Base-by-base conservation (phyloP, 2,113 vertebrate genomes). In the Nothocercus nigrocapillus region DNA sequence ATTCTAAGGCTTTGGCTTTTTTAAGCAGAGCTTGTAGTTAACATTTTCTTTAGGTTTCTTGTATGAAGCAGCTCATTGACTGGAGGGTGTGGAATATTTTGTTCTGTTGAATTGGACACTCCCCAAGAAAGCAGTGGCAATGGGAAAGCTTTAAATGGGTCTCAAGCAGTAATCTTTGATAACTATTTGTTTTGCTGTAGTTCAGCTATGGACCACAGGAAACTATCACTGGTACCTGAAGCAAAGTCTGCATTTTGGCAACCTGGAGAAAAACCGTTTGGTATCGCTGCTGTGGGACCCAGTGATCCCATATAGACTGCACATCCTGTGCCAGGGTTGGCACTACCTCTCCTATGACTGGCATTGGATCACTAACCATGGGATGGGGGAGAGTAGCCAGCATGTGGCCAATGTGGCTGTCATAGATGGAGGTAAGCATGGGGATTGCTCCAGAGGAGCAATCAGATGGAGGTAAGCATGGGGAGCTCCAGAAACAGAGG, bases 151-250 rank as follows among this genome's bases (percentile, higher is more conserved):
- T 78, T 32, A 38, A 72, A 21, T 75, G 42, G 11, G 7, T 82
- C 27, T 91, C 30, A 64, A 56, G 25, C 49, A 45, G 20, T 14
- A 16, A 3, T 42, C 22, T 49, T 4, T 89, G 27, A 21, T 92
- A 82, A 85, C 36, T 4, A 3, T 68, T 11, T 96, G 59, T 79
- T 88, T 78, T 62, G 81, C 40, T 96, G 3, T 91, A 99, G 99
- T 99, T 97, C 99, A 99, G 96, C 97, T 99, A 61, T 99, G 99
- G 99, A 98, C 97, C 1, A 97, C 98, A 59, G 98, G 98, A 8
- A 99, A 99, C 98, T 99, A 99, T 91, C 99, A 99, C 97, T 99
- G 99, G 99, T 99, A 99, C 84, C 98, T 99, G 94, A 99, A 99
- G 86, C 99, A 99, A 96, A 99, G 98, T 64, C 97, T 99, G 8